Base-by-base conservation (phyloP, 2,888 invertebrate species). In the Yponomeuta plumbellus region DNA sequence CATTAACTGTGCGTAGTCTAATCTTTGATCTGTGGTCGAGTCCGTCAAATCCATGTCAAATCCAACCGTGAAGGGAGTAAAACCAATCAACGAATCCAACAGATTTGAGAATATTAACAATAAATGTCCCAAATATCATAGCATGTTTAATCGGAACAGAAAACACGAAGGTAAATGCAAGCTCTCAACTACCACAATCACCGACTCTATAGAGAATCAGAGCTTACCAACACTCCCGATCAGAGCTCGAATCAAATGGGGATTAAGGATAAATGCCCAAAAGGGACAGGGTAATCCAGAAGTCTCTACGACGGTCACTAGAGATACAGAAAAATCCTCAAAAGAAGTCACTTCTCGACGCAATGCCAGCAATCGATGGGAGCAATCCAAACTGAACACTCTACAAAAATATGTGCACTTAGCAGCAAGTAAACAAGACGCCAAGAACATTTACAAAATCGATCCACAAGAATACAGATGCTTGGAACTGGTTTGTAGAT, bases 131-230 rank as follows among this genome's bases (percentile, higher is more conserved):
- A 34, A 34, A 34, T 34, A 34, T 5, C 34, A 10, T 34, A 34
- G 34, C 22, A 59, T 59, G 59, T 59, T 59, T 23, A 59, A 23
- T 22, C 23, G 23, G 4, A 59, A 13, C 11, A 59, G 4, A 59
- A 59, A 23, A 59, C 8, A 52, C 44, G 44, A 52, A 1, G 22
- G 59, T 21, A 59, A 59, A 20, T 23, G 22, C 21, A 23, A 21
- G 13, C 13, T 70, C 52, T 67, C 68, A 1, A 68, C 66, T 57
- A 74, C 77, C 22, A 72, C 69, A 44, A 67, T 67, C 69, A 76
- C 78, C 17, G 78, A 83, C 66, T 81, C 83, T 17, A 80, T 82
- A 65, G 82, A 82, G 67, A 76, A 79, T 68, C 71, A 75, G 64
- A 76, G 75, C 68, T 72, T 83, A 52, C 44, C 44, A 52, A 52